phyloP scores from a whole-genome alignment of 2,113 vertebrate genomes.

The Syngnathoides biaculeatus region DNA sequence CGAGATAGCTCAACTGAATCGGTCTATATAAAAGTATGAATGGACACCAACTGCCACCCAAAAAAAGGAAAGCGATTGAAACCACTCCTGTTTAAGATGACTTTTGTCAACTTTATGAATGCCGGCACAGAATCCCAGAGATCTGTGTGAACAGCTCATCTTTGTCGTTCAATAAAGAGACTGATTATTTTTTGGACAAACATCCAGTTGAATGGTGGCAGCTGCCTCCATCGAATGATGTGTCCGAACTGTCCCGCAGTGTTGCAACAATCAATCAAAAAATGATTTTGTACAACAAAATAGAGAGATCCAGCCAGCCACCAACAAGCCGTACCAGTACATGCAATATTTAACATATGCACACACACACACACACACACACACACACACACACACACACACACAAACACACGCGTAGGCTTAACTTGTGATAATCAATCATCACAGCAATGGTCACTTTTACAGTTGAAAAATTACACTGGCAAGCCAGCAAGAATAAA shows the following conservation, averaged over 20 bases:
- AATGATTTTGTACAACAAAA: too few relatives aligned
- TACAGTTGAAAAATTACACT: too few relatives aligned
- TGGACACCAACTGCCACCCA: slow-evolving; percentile 37
- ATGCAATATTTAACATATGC: too few relatives aligned
- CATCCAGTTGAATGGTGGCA: slow-evolving; percentile 38
- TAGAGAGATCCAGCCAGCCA: too few relatives aligned
- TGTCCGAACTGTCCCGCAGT: neutral
- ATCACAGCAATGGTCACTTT: too few relatives aligned
- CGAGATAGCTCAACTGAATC: slow-evolving; percentile 17
- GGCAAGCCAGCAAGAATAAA: too few relatives aligned
- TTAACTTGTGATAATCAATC: too few relatives aligned
- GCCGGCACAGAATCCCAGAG: slow-evolving; percentile 16
- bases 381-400: too few relatives aligned
- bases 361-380: too few relatives aligned
- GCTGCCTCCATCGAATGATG: slow-evolving; percentile 29
- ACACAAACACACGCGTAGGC: too few relatives aligned
- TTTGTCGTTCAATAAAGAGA: slow-evolving; percentile 36
- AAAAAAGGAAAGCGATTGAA: slow-evolving; percentile 16
- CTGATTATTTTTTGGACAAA: slow-evolving; percentile 52
- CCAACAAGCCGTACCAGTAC: too few relatives aligned
- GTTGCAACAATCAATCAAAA: too few relatives aligned
- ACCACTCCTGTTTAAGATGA: slow-evolving; percentile 24
- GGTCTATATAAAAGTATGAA: slow-evolving; percentile 25
- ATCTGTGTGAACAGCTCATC: slow-evolving; percentile 27
- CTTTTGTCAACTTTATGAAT: slow-evolving; percentile 38